A percentile compares a stretch with the other conserved stretches of the same genome.
These are phyloP conservation scores for Hiodon tergisus DNA, from an alignment of 2,113 vertebrate species.

Conservation along the genomic window DNA sequence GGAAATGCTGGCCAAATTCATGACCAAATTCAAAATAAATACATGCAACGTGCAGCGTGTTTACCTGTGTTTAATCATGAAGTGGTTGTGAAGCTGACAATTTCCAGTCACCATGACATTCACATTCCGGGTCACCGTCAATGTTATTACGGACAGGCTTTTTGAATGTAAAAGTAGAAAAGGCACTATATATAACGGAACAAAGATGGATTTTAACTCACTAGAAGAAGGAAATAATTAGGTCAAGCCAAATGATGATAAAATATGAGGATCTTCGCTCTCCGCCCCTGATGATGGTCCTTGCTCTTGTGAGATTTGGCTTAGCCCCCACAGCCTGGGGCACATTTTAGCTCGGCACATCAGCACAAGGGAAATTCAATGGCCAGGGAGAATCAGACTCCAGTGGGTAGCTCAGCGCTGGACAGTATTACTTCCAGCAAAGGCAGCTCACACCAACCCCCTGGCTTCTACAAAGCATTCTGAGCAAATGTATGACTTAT, in stretches of 20 bases:
- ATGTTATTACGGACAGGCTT: too few species aligned
- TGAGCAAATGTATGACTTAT: neutral
- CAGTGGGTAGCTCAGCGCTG: neutral
- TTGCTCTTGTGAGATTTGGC: neutral
- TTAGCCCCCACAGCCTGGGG: neutral
- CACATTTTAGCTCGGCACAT: neutral
- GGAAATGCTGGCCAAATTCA: too few species aligned
- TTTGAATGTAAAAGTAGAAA: too few species aligned
- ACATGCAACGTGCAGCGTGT: too few species aligned
- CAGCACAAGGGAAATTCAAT: neutral
- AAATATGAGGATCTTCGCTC: constrained; percentile 3
- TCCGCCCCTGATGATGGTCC: neutral
- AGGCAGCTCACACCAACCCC: neutral
- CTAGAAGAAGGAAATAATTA: constrained; percentile 13
- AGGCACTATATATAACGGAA: neutral
- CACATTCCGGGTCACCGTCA: too few species aligned
- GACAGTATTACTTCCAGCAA: neutral
- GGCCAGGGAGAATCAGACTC: neutral
- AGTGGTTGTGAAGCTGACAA: too few species aligned
- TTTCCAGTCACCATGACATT: too few species aligned
- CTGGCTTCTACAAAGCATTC: neutral
- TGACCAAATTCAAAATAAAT: too few species aligned
- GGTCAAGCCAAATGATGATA: constrained; percentile 16
- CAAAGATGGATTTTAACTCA: neutral
- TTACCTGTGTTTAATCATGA: too few species aligned